Conservation (phyloP, 2,888 invertebrate genomes). For the Phaedon cochleariae region DNA sequence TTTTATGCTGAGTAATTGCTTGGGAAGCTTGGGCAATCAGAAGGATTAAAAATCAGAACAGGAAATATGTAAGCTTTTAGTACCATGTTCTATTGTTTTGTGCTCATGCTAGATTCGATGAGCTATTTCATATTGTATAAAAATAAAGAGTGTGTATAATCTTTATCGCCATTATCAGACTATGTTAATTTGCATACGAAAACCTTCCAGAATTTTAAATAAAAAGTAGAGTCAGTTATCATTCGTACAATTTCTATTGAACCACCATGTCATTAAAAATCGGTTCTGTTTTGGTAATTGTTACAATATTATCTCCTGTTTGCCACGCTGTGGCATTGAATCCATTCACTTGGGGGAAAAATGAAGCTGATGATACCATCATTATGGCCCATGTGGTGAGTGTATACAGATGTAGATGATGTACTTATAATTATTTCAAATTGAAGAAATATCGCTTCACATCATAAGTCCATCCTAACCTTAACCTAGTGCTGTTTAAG, state of each 20-base stretch:
- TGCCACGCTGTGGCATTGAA: not conserved
- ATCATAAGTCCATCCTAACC: too few relatives aligned
- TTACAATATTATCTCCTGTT: not conserved
- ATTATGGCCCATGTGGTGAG: constrained; percentile 22
- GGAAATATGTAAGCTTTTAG: too few relatives aligned
- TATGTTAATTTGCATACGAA: not conserved
- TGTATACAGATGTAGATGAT: too few relatives aligned
- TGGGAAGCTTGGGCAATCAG: too few relatives aligned
- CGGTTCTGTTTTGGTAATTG: not conserved
- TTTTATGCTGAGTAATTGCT: too few relatives aligned
- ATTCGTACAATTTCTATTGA: not conserved
- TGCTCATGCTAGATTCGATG: too few relatives aligned
- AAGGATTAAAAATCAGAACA: too few relatives aligned
- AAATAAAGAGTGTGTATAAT: not conserved
- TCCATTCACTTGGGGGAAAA: not conserved
- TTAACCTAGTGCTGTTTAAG: too few relatives aligned
- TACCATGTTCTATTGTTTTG: too few relatives aligned
- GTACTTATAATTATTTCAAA: too few relatives aligned
- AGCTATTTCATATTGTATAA: not conserved
- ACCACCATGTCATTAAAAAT: not conserved
- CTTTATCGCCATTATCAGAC: not conserved
- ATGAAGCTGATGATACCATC: constrained; percentile 19
- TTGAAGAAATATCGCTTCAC: too few relatives aligned
- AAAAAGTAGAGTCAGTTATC: not conserved
- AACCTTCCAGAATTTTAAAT: not conserved